Conservation (phyloP, 2,797 vertebrate genomes). For the Miichthys miiuy region DNA sequence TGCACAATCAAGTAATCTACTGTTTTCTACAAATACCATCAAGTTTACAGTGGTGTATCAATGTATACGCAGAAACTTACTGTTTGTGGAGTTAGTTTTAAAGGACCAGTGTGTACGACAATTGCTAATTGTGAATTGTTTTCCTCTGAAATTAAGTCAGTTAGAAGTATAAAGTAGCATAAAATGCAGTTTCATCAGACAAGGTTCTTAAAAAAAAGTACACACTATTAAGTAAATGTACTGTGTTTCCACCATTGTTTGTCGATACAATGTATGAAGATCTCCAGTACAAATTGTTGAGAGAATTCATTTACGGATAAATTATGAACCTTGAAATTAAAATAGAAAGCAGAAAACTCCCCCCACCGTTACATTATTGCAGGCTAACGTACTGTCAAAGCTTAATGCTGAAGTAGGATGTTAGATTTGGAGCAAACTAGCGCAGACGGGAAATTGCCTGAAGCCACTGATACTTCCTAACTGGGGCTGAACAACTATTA, state of each 20-base stretch:
- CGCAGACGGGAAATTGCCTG: constrained; percentile 44
- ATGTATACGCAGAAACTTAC: no score
- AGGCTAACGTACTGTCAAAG: constrained; percentile 45
- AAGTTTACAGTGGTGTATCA: background rate
- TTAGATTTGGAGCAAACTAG: constrained; percentile 54
- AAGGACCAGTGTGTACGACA: no score
- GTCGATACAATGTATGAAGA: background rate
- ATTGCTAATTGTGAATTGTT: no score
- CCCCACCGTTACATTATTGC: constrained; percentile 17
- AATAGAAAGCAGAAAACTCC: constrained; percentile 17
- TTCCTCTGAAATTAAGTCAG: no score
- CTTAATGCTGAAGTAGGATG: constrained; percentile 44
- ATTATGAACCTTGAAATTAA: constrained; percentile 50
- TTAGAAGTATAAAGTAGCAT: background rate
- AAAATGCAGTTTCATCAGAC: background rate
- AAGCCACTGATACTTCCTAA: constrained; percentile 62
- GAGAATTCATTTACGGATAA: constrained; percentile 39
- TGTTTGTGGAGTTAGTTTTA: no score
- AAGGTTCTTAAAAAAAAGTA: background rate
- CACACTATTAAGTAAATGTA: background rate
- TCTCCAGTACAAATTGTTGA: background rate
- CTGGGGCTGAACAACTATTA: constrained; percentile 67
- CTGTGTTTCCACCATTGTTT: background rate
- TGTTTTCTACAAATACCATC: constrained; percentile 17
- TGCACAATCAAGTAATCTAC: background rate